These are phyloP conservation scores for Colletes collaris DNA, from an alignment of 2,888 invertebrate species.

Conservation along the genomic window DNA sequence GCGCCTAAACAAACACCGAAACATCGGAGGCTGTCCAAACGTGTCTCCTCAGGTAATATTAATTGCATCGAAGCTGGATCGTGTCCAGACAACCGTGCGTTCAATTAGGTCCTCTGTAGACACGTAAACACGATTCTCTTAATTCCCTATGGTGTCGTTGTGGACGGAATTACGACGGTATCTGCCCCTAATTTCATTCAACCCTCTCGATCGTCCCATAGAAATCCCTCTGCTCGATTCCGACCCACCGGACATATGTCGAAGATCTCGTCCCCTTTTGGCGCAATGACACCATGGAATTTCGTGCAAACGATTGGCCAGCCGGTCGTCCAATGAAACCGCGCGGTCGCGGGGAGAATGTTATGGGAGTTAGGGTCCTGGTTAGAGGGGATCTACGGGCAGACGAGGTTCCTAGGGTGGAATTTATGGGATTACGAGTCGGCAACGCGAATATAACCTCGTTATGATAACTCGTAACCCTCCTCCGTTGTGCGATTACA, in stretches of 20 bases:
- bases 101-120: too few species aligned
- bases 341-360: conserved; percentile 10
- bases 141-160: conserved; percentile 15
- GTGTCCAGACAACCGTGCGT: not conserved
- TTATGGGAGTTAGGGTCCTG: conserved; percentile 40
- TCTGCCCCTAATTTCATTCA: too few species aligned
- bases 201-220: not conserved
- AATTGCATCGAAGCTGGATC: not conserved
- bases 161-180: too few species aligned
- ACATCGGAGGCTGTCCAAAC: too few species aligned
- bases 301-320: conserved; percentile 66
- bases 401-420: conserved; percentile 53
- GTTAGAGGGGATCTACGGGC: conserved; percentile 15
- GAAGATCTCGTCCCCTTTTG: conserved; percentile 46
- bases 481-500: conserved; percentile 14
- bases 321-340: conserved; percentile 61
- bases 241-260: conserved; percentile 62
- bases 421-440: conserved; percentile 57
- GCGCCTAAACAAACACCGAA: too few species aligned
- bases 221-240: not conserved
- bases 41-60: not conserved
- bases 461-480: conserved; percentile 56
- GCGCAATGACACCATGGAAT: conserved; percentile 62
- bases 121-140: conserved; percentile 16
- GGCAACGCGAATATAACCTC: conserved; percentile 70